These are phyloP conservation scores for Ctenoplectra terminalis DNA, from an alignment of 1,140 invertebrate species.

Conservation along the genomic window DNA sequence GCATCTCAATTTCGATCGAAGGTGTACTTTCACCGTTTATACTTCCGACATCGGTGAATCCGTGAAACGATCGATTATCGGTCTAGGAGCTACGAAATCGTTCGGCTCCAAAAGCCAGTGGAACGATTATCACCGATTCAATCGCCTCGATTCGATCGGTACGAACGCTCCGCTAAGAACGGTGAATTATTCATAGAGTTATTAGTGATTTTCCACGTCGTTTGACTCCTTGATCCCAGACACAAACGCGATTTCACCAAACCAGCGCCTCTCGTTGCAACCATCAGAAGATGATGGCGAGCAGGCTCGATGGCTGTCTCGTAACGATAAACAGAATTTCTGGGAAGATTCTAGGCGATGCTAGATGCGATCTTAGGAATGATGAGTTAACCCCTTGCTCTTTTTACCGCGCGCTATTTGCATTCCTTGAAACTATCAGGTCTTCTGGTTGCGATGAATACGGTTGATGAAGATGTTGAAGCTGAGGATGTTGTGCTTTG, in stretches of 20 bases:
- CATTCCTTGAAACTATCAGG: too few species aligned
- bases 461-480: too few species aligned
- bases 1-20: constrained; percentile 4
- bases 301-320: background rate
- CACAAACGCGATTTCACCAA: background rate
- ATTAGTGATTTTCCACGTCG: constrained; percentile 40
- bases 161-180: background rate
- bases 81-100: background rate
- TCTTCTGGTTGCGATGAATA: too few species aligned
- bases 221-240: constrained; percentile 22
- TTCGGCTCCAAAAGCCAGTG: background rate
- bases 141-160: background rate
- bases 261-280: background rate
- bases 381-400: background rate
- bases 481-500: too few species aligned
- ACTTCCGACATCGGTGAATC: constrained; percentile 28
- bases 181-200: constrained; percentile 47
- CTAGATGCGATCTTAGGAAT: background rate
- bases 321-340: background rate
- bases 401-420: background rate
- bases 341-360: background rate
- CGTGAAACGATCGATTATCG: background rate
- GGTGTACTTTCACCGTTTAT: constrained; percentile 7
- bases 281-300: background rate
- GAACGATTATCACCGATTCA: constrained; percentile 11